phyloP scores from a whole-genome alignment of 1,140 invertebrate species.

The Himalopsyche phryganea region DNA sequence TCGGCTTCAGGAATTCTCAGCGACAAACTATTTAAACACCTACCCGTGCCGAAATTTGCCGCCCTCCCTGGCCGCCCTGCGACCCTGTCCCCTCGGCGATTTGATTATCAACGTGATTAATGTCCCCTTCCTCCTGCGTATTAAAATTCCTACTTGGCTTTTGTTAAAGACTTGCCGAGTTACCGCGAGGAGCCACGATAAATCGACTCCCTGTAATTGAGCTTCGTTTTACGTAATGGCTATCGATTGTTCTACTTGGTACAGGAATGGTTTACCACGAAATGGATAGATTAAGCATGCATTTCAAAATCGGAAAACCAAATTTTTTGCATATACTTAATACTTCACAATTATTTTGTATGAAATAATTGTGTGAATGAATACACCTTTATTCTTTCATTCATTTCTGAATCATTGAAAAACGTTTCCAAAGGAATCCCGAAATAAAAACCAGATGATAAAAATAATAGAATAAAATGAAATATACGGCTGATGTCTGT shows the following conservation, averaged over 20 bases:
- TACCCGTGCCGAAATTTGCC: neutral
- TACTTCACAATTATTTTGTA: no score
- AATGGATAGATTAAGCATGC: neutral
- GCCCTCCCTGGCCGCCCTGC: neutral
- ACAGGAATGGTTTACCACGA: neutral
- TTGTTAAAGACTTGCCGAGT: no score
- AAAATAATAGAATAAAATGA: no score
- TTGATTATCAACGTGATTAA: constrained; percentile 34
- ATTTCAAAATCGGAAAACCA: no score
- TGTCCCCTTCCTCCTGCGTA: constrained; percentile 27
- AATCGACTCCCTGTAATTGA: neutral
- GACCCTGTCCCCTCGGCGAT: constrained; percentile 8
- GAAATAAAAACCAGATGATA: no score
- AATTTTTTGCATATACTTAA: no score
- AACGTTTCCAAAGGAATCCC: no score
- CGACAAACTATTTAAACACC: constrained; percentile 25
- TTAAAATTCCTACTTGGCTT: constrained; percentile 27
- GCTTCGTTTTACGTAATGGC: neutral
- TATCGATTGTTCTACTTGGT: neutral
- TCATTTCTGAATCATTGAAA: no score
- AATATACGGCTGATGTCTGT: no score
- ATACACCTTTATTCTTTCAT: no score
- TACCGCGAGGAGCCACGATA: no score
- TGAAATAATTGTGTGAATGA: no score
- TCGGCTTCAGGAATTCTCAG: constrained; percentile 22